Evolutionary conservation across 2,888 invertebrate species (phyloP), one percentile per base, ranked within the genome.

Genomic region (Trichopoda pennipes): DNA sequence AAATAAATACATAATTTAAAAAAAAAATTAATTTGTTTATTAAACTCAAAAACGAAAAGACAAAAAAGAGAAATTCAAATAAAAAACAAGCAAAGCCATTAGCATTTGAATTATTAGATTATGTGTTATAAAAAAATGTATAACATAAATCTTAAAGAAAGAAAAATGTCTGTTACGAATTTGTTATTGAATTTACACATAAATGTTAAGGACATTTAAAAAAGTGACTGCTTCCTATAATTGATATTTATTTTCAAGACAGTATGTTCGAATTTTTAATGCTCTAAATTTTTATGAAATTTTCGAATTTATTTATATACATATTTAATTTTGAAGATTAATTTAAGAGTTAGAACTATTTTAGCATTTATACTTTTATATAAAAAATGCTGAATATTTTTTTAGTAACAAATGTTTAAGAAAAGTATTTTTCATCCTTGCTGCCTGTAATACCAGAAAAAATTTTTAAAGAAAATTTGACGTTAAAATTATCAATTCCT

Each of bases 71-170:
- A 64, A 49, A 60, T 38, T 3, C 21, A 6, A 61, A 55, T 12
- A 49, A 28, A 44, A 63, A 32, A 63, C 32, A 19, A 44, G 51
- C 32, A 63, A 74, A 47, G 21, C n/a, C 63, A 44, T 6, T n/a
- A 53, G 35, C 51, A 61, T 73, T 64, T 64, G 16, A 56, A 66
- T 32, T 61, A 61, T 55, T 69, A 60, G 35, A 35, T 73, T 63
- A 63, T 38, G 56, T 35, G 21, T 38, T 21, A 56, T 74, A 55
- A 64, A 73, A 32, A 14, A 63, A 64, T 32, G 9, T 4, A 32
- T 28, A 55, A 56, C 1, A 49, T 35, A 49, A 63, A 44, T 12
- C 1, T 17, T 16, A 16, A 9, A 47, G 12, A 35, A 23, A 70
- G 49, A 49, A 35, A 12, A 74, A 21, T 23, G 8, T 17, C 53